Evolutionary conservation across 2,888 invertebrate species (phyloP), one percentile per base, ranked within the genome.

Genomic region (Cepaea hortensis): DNA sequence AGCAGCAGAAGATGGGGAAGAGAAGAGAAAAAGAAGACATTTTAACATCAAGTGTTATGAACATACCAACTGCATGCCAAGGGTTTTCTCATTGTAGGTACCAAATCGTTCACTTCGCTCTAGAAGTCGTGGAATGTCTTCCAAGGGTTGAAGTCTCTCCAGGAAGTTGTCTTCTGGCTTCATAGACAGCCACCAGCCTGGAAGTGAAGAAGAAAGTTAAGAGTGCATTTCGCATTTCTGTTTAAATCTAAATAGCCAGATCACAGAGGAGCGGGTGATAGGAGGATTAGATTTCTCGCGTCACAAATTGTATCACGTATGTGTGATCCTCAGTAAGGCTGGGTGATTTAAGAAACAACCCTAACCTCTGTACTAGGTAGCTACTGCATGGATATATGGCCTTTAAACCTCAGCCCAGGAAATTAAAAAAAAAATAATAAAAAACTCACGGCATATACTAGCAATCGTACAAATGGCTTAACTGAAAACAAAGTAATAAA

Each of bases 161-260:
- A 92, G 77, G 88, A 92, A 93, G 76, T 89, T 89, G 85, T 93
- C 90, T 50, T 91, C 91, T 13, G 89, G 89, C 15, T 90, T 87
- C 91, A 92, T 90, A 0, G 92, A 92, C 72, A 93, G 88, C 89
- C 90, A 93, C 93, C 93, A 93, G 20, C 92, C 92, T 93, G 88
- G 5, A 70, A 5, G 7, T 55, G 13, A 46, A 81, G 18, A 61
- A 5, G 3, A 6, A 61, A 9, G 6, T 48, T 75, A 7, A 48
- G 46, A 0, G 48, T 75, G 48, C 35, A 35, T 35, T 35, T 35
- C 35, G 48, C 35, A 35, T 35, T 35, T 35, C 35, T 35, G 35
- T 35, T 35, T 35, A 35, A 35, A 35, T 35, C 35, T 35, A 1
- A 35, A 35, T 35, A 35, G 35, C 35, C 35, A 35, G 35, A 35